Conservation (phyloP, 2,888 invertebrate species). For the Conchocele bisecta region DNA sequence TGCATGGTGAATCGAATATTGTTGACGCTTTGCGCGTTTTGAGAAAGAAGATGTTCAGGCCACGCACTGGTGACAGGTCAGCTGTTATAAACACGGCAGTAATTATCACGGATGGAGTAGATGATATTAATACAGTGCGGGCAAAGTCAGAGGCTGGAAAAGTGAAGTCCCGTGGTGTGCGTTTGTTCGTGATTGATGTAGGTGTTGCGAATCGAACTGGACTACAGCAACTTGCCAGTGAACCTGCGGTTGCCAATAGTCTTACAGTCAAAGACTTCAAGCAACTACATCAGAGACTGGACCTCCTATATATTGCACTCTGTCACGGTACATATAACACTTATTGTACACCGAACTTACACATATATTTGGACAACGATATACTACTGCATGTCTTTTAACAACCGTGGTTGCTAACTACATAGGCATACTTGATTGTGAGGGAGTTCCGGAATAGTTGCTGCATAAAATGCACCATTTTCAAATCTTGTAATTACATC, state of each 20-base stretch:
- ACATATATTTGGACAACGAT: too few species aligned
- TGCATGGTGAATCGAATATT: slow-evolving; percentile 71
- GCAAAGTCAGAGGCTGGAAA: slow-evolving; percentile 67
- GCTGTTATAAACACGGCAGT: slow-evolving; percentile 68
- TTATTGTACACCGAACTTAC: too few species aligned
- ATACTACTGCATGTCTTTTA: too few species aligned
- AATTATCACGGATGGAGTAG: slow-evolving; percentile 76
- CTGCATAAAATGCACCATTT: too few species aligned
- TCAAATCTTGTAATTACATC: too few species aligned
- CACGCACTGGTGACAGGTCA: slow-evolving; percentile 67
- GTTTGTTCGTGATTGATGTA: slow-evolving; percentile 69
- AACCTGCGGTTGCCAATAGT: slow-evolving; percentile 67
- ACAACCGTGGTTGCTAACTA: too few species aligned
- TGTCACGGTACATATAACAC: slow-evolving; percentile 34
- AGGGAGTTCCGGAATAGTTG: too few species aligned
- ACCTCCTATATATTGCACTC: slow-evolving; percentile 46
- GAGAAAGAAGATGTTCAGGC: slow-evolving; percentile 66
- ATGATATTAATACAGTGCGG: slow-evolving; percentile 67
- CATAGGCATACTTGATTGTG: too few species aligned
- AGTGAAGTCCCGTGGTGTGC: slow-evolving; percentile 58
- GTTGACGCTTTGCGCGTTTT: slow-evolving; percentile 69
- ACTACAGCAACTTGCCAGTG: slow-evolving; percentile 70
- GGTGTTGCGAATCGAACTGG: slow-evolving; percentile 66
- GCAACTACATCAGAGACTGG: slow-evolving; percentile 59
- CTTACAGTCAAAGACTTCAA: slow-evolving; percentile 66